A percentile compares a stretch with the other conserved stretches of the same genome.
Evolutionary conservation across 2,888 invertebrate genomes (phyloP).

Genomic region (Melolontha melolontha): DNA sequence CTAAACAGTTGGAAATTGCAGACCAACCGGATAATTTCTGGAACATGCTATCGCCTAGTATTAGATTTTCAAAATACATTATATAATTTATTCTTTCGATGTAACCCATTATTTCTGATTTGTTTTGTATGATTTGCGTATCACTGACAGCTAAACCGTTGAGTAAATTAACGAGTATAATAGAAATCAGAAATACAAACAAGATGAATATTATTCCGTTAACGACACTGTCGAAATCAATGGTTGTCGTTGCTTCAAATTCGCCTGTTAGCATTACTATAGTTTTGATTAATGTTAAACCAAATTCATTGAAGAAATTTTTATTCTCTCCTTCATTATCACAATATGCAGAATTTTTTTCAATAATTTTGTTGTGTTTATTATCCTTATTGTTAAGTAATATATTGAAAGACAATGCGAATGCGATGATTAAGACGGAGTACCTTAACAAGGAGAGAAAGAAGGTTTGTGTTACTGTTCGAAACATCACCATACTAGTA

Average conservation of each 20-base stretch:
- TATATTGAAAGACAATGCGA: constrained; percentile 84
- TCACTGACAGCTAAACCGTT: constrained; percentile 90
- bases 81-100: constrained; percentile 79
- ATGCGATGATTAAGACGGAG: constrained; percentile 83
- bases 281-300: constrained; percentile 82
- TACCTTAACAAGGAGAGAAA: constrained; percentile 84
- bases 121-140: constrained; percentile 80
- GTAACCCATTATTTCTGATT: constrained; percentile 83
- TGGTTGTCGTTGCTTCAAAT: constrained; percentile 82
- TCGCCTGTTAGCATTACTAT: constrained; percentile 90
- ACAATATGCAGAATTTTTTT: not conserved
- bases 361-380: constrained; percentile 57
- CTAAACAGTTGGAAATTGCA: constrained; percentile 68
- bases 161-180: constrained; percentile 84
- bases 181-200: constrained; percentile 86
- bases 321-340: constrained; percentile 68
- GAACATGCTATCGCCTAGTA: constrained; percentile 68
- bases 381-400: constrained; percentile 68
- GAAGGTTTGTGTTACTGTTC: constrained; percentile 84
- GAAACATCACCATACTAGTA: constrained; percentile 86
- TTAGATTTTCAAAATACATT: constrained; percentile 79
- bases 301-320: constrained; percentile 78
- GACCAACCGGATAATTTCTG: constrained; percentile 67
- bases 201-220: constrained; percentile 82
- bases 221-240: constrained; percentile 78